Percentiles rank a stretch among this genome's conserved stretches.
phyloP scores from a whole-genome alignment of 2,888 invertebrate genomes.

The Tricholauxania praeusta region DNA sequence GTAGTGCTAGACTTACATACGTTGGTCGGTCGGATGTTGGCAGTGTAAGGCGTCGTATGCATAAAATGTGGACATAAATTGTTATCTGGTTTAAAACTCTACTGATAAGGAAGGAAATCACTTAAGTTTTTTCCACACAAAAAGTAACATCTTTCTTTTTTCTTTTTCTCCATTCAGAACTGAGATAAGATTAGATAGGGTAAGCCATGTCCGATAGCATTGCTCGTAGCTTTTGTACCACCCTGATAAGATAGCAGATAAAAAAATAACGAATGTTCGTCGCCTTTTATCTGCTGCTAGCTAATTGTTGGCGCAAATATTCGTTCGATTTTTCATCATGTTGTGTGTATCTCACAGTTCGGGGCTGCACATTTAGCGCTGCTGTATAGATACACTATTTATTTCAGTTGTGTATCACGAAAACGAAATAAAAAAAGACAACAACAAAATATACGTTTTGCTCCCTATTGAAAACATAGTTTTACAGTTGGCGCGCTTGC shows the following conservation, averaged over 20 bases:
- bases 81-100: not conserved
- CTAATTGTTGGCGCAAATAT: slow-evolving; percentile 27
- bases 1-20: slow-evolving; percentile 36
- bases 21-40: slow-evolving; percentile 38
- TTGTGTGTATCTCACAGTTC: slow-evolving; percentile 24
- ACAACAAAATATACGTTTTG: slow-evolving; percentile 4
- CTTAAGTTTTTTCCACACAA: slow-evolving; percentile 13
- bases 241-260: no score
- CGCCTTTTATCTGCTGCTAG: slow-evolving; percentile 6
- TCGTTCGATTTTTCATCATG: slow-evolving; percentile 17
- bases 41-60: slow-evolving; percentile 13
- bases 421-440: not conserved
- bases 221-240: not conserved
- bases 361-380: not conserved
- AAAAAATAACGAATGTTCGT: slow-evolving; percentile 6
- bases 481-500: slow-evolving; percentile 32
- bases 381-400: slow-evolving; percentile 26
- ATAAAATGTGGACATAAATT: slow-evolving; percentile 10
- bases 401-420: slow-evolving; percentile 33
- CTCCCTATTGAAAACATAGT: slow-evolving; percentile 27
- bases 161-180: not conserved
- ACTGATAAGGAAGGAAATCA: slow-evolving; percentile 12
- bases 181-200: slow-evolving; percentile 17
- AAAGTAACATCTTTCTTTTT: not conserved
- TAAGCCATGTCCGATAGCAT: slow-evolving; percentile 24